These are phyloP conservation scores for Bungarus multicinctus DNA, from an alignment of 2,113 vertebrate species.

Conservation along the genomic window DNA sequence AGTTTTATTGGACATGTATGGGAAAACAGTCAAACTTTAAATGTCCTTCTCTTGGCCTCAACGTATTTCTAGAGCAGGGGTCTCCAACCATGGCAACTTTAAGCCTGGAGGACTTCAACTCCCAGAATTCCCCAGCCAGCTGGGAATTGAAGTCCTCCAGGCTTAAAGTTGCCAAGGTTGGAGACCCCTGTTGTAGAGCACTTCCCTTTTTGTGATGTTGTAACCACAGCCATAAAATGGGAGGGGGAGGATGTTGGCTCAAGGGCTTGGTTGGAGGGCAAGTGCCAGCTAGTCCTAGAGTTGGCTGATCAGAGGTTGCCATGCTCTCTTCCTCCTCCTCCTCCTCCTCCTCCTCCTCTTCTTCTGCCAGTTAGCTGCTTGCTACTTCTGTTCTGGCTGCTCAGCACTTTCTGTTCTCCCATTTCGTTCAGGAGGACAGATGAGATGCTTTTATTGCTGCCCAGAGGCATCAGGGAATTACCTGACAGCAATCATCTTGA, in stretches of 20 bases:
- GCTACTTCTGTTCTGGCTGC: not conserved
- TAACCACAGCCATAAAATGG: not conserved
- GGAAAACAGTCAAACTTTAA: constrained; percentile 5
- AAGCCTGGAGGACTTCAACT: too few relatives aligned
- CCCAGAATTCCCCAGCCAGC: too few relatives aligned
- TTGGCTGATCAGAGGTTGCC: not conserved
- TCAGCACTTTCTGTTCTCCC: not conserved
- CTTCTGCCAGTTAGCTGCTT: not conserved
- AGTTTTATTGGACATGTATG: not conserved
- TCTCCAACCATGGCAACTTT: too few relatives aligned
- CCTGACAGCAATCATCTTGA: not conserved
- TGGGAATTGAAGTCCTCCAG: too few relatives aligned
- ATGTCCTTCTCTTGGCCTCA: not conserved
- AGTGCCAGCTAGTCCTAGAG: not conserved
- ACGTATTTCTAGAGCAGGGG: not conserved
- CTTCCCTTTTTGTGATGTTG: not conserved
- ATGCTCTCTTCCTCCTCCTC: not conserved
- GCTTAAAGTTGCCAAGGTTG: too few relatives aligned
- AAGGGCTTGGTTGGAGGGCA: not conserved
- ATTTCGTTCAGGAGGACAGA: not conserved
- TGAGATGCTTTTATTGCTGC: not conserved
- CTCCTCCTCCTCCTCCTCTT: not conserved
- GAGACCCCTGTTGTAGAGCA: too few relatives aligned
- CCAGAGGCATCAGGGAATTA: not conserved
- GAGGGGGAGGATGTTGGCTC: not conserved